Evolutionary conservation across 2,113 vertebrate species (phyloP).

Genomic region (Turnix velox): DNA sequence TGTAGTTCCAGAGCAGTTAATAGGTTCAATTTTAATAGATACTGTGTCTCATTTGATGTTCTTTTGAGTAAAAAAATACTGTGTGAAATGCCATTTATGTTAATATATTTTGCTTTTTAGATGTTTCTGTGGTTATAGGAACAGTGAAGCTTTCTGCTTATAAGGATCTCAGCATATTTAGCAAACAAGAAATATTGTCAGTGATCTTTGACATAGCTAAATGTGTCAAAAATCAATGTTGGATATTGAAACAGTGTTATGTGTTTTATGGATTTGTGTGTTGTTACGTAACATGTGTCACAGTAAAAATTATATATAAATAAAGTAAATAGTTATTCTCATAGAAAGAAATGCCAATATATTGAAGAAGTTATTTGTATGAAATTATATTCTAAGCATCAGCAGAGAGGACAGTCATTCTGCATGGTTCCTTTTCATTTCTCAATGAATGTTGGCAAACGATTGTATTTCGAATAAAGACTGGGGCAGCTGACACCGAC

Average conservation of each 20-base stretch:
- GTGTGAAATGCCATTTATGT: neutral
- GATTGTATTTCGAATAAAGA: neutral
- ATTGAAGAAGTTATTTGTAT: neutral
- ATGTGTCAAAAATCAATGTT: neutral
- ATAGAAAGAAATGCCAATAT: neutral
- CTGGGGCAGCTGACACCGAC: neutral
- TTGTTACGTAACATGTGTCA: neutral
- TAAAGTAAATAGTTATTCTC: neutral
- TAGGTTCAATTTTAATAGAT: neutral
- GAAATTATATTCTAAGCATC: neutral
- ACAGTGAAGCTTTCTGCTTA: neutral
- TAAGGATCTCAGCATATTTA: neutral
- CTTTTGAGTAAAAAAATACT: neutral
- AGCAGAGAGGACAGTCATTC: neutral
- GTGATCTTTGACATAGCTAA: neutral
- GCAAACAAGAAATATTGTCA: neutral
- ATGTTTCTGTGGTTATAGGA: neutral
- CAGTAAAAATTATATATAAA: neutral
- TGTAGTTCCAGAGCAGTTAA: neutral
- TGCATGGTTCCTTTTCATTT: neutral
- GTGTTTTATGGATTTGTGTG: neutral
- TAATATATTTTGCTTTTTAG: neutral
- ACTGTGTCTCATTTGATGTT: neutral
- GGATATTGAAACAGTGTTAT: neutral
- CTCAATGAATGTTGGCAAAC: neutral